A percentile compares a stretch with the other conserved stretches of the same genome.
Evolutionary conservation across 2,113 vertebrate species (phyloP).

Genomic region (Ageneiosus marmoratus): DNA sequence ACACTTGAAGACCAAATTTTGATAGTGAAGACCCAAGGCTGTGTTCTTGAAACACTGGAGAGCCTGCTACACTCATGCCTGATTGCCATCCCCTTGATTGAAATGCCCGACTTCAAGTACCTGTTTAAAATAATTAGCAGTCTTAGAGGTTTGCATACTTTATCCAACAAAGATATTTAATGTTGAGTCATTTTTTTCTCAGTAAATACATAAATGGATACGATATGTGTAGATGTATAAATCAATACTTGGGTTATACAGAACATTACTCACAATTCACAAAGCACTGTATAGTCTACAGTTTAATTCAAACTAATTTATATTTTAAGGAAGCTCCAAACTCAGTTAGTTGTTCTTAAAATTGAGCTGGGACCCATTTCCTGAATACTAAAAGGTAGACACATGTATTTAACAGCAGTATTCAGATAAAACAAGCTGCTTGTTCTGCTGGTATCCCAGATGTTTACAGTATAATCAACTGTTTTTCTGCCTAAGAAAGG

Average conservation of each 20-base stretch:
- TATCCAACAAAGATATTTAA: not conserved
- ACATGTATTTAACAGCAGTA: not conserved
- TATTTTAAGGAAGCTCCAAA: not conserved
- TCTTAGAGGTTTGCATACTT: too few relatives aligned
- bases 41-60: not conserved
- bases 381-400: not conserved
- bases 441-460: not conserved
- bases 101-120: not conserved
- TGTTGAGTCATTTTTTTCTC: not conserved
- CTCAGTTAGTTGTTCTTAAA: not conserved
- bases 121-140: not conserved
- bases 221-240: too few relatives aligned
- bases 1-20: not conserved
- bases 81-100: not conserved
- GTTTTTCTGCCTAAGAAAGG: not conserved
- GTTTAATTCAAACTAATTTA: not conserved
- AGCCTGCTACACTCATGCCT: not conserved
- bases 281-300: not conserved
- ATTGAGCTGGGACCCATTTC: not conserved
- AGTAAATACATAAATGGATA: not conserved
- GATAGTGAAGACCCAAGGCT: not conserved
- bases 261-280: not conserved
- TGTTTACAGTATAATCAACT: slow-evolving; percentile 12
- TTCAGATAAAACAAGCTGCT: not conserved
- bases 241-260: not conserved